These are phyloP conservation scores for Pandion haliaetus DNA, from an alignment of 2,113 vertebrate species.

Conservation along the genomic window DNA sequence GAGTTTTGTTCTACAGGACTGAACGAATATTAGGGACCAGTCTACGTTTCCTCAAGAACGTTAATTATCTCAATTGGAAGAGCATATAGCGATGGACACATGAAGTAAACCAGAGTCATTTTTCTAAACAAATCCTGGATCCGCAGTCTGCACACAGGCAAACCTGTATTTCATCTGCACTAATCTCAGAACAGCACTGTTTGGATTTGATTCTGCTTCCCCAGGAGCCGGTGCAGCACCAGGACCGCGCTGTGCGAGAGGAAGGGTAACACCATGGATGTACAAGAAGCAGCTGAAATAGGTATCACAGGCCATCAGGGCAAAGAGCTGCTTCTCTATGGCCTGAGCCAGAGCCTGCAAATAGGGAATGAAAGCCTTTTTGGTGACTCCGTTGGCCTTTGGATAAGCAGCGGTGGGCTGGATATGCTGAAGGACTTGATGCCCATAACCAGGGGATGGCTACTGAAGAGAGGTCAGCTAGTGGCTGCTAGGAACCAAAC, in stretches of 20 bases:
- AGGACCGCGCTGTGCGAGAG: not conserved
- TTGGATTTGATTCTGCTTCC: not conserved
- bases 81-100: not conserved
- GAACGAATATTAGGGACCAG: not conserved
- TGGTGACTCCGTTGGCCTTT: not conserved
- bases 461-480: not conserved
- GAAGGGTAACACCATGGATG: rapidly evolving
- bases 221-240: not conserved
- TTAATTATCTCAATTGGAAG: not conserved
- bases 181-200: not conserved
- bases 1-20: not conserved
- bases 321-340: not conserved
- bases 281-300: not conserved
- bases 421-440: not conserved
- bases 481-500: not conserved
- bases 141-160: not conserved
- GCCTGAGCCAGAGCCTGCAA: not conserved
- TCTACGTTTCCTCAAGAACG: not conserved
- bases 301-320: not conserved
- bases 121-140: not conserved
- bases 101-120: not conserved
- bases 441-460: not conserved
- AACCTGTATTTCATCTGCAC: not conserved
- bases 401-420: not conserved
- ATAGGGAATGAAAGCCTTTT: not conserved